Base-by-base conservation (phyloP, 2,797 vertebrate species). In the Sebastes aleutianus region DNA sequence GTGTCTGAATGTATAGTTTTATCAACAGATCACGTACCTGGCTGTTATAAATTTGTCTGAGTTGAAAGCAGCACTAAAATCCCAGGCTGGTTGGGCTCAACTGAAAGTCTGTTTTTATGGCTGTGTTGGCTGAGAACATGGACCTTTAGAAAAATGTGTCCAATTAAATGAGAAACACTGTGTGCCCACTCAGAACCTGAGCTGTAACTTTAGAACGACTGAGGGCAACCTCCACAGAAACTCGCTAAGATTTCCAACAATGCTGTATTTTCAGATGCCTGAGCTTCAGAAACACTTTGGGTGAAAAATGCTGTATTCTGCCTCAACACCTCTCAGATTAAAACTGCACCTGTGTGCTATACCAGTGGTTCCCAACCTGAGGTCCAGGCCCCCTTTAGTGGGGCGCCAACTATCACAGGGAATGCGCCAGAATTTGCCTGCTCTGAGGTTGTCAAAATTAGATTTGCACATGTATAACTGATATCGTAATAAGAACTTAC, bases 131-230 rank as follows among this genome's bases (percentile, higher is more conserved):
- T 68, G 24, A 68, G 64, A 82, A 39, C 31, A 24, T 1, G 6
- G 69, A 27, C 31, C 43, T 69, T 82, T 39, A 4, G 36, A 80
- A 73, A 70, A 76, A 79, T 32, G 47, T 57, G 47, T 54, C 50
- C 53, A 81, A 53, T 80, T 72, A 76, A 73, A 80, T 59, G 67
- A 47, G 70, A 83, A 83, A 66, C 53, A 0, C 24, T 0, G 1
- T 10, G 16, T 13, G 16, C 18, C 3, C n/a, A 10, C 13, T 39
- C 18, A 61, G 47, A 50, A 27, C 34, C 68, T 29, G 4, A 56
- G 20, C 20, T 16, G n/a, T 29, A 63, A 39, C 22, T 50, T 65
- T 31, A 65, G 59, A 78, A 54, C 1, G 0, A 11, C 29, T 16
- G 12, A 3, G 62, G 31, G 54, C 27, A 2, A 68, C 70, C 69